Conservation (phyloP, 1,140 invertebrate genomes). For the Lerema accius region DNA sequence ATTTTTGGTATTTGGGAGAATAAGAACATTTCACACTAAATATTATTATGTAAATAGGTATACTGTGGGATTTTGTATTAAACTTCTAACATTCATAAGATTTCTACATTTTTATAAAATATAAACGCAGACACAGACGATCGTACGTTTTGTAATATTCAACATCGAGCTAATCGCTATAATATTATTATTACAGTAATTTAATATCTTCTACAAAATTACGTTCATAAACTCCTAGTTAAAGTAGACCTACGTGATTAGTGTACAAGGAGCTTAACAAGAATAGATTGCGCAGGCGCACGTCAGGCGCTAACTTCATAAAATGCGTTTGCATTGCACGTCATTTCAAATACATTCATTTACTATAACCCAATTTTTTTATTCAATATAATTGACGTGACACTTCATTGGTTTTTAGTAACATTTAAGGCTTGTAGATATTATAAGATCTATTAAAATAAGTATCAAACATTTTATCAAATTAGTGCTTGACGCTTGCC, state of each 20-base stretch:
- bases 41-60: constrained; percentile 47
- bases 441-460: neutral
- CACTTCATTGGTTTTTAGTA: too few species aligned
- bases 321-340: neutral
- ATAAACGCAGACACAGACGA: constrained; percentile 49
- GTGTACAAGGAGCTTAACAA: constrained; percentile 54
- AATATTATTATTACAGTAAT: constrained; percentile 43
- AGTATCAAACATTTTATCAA: neutral
- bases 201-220: constrained; percentile 42
- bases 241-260: constrained; percentile 43
- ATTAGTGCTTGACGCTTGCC: constrained; percentile 10
- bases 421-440: too few species aligned
- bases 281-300: constrained; percentile 53
- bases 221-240: constrained; percentile 35
- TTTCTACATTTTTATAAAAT: constrained; percentile 59
- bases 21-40: constrained; percentile 32
- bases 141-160: constrained; percentile 53
- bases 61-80: constrained; percentile 49
- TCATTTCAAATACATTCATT: too few species aligned
- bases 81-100: constrained; percentile 60
- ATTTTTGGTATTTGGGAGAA: constrained; percentile 42
- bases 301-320: constrained; percentile 9
- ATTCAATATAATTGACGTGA: too few species aligned
- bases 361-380: too few species aligned
- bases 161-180: constrained; percentile 68